These are phyloP conservation scores for Aspidiotus rigidus DNA, from an alignment of 2,888 invertebrate species.

Conservation along the genomic window DNA sequence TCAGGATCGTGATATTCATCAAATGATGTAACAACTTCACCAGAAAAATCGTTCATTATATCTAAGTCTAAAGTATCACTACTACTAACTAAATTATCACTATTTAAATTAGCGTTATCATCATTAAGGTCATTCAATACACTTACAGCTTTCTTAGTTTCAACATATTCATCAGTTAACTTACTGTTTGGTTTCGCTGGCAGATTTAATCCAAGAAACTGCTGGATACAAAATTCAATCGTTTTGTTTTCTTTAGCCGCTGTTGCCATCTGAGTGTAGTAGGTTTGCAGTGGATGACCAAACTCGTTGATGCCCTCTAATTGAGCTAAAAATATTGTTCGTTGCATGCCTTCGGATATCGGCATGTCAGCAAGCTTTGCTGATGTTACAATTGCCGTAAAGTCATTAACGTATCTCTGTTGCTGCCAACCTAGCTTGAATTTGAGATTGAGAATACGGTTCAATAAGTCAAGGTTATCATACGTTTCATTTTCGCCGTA, in stretches of 20 bases:
- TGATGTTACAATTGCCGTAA: neutral
- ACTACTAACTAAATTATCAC: neutral
- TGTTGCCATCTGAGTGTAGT: no score
- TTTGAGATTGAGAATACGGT: neutral
- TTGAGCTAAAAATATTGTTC: no score
- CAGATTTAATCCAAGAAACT: no score
- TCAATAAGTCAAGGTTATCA: neutral
- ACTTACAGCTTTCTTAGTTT: no score
- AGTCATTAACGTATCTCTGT: neutral
- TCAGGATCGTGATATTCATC: neutral
- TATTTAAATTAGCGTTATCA: no score
- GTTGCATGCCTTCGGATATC: neutral
- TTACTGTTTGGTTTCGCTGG: no score
- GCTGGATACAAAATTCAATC: no score
- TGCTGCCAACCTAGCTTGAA: neutral
- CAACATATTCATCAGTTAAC: no score
- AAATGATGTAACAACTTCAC: neutral
- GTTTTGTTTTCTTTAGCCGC: no score
- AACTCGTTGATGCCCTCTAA: no score
- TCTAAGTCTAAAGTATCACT: neutral
- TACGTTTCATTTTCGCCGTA: neutral
- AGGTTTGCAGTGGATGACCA: no score
- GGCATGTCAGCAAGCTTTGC: neutral
- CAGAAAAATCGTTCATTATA: neutral
- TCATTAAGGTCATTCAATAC: no score